These are phyloP conservation scores for Chelonia mydas DNA, from an alignment of 2,797 vertebrate species.

Conservation along the genomic window DNA sequence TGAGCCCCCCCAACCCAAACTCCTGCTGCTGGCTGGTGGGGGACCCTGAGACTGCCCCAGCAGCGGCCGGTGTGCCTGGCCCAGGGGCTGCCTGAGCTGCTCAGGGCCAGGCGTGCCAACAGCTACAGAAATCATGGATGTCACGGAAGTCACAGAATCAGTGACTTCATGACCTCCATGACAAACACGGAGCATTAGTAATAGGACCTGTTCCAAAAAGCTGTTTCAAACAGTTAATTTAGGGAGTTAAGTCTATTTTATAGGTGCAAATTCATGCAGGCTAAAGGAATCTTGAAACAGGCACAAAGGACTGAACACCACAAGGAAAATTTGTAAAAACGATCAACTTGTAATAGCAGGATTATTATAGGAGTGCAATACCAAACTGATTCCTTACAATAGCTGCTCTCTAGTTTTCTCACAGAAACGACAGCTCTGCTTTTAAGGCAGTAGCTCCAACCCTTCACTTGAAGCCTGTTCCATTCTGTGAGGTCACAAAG, in stretches of 20 bases:
- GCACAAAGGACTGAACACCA: background rate
- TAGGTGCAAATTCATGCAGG: background rate
- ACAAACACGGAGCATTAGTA: no score
- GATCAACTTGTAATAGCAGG: background rate
- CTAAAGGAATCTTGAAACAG: background rate
- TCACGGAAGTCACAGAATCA: no score
- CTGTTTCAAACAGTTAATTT: background rate
- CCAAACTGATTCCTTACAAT: no score
- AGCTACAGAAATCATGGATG: no score
- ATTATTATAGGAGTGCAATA: background rate
- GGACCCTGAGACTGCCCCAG: no score
- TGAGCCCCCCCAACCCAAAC: no score
- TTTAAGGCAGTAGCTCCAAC: background rate
- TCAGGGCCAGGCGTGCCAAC: no score
- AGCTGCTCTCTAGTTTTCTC: background rate
- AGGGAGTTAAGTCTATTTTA: background rate
- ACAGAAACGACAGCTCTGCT: rapidly evolving
- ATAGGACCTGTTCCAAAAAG: background rate
- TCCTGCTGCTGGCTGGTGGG: no score
- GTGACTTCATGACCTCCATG: no score
- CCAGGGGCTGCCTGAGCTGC: no score
- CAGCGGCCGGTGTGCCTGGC: no score
- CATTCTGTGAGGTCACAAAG: background rate
- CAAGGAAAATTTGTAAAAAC: background rate
- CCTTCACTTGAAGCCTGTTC: background rate